Evolutionary conservation across 2,888 invertebrate genomes (phyloP).

Genomic region (Cantharis rustica): DNA sequence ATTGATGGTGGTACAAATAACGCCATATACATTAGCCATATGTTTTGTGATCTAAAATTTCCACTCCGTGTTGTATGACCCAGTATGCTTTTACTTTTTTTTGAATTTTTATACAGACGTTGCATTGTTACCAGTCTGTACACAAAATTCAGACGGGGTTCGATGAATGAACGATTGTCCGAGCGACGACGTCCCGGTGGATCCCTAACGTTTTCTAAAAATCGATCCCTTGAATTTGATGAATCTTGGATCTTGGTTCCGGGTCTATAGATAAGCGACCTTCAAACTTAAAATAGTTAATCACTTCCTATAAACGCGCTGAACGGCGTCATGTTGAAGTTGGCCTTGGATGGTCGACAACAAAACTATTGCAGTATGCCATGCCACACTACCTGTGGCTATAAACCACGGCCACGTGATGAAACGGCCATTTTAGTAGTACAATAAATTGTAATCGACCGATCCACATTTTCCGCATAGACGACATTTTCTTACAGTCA

Average conservation of each 20-base stretch:
- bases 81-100: background rate
- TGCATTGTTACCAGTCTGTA: background rate
- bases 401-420: constrained; percentile 27
- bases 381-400: constrained; percentile 31
- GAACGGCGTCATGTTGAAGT: constrained; percentile 39
- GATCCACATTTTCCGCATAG: background rate
- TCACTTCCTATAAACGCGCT: constrained; percentile 44
- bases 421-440: constrained; percentile 18
- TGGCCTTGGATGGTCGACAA: constrained; percentile 41
- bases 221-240: constrained; percentile 1
- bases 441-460: constrained; percentile 17
- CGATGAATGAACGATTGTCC: background rate
- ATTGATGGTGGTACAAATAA: background rate
- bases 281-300: constrained; percentile 45
- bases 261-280: constrained; percentile 40
- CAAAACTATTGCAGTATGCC: constrained; percentile 36
- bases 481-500: background rate
- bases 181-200: background rate
- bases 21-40: background rate
- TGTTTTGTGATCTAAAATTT: background rate
- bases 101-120: constrained; percentile 7
- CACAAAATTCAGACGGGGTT: background rate
- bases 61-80: background rate
- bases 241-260: constrained; percentile 31
- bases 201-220: constrained; percentile 4